Evolutionary conservation across 2,797 vertebrate species (phyloP).

Genomic region (Artibeus lituratus): DNA sequence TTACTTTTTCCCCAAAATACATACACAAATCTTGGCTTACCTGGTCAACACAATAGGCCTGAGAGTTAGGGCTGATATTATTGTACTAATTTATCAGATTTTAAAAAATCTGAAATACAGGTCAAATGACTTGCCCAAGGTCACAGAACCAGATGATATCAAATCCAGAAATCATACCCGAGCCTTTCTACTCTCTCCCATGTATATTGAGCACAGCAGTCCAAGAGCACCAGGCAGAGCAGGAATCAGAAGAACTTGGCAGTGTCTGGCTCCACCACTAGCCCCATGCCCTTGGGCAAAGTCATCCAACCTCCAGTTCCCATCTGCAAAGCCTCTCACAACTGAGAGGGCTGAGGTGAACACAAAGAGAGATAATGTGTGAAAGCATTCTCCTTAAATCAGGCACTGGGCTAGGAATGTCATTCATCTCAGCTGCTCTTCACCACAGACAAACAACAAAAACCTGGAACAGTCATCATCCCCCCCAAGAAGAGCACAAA

Average conservation of each 20-base stretch:
- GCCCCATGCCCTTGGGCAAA: neutral
- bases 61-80: slow-evolving; percentile 1
- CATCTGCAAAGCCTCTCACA: neutral
- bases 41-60: neutral
- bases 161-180: neutral
- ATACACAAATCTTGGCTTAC: neutral
- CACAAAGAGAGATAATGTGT: neutral
- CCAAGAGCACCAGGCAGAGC: neutral
- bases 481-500: neutral
- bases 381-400: neutral
- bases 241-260: neutral
- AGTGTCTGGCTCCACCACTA: slow-evolving; percentile 6
- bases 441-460: neutral
- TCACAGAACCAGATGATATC: slow-evolving; percentile 29
- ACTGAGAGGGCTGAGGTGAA: neutral
- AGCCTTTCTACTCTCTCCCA: neutral
- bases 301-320: slow-evolving; percentile 5
- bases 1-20: neutral
- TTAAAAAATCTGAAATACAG: neutral
- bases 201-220: neutral
- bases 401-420: neutral
- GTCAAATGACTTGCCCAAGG: slow-evolving; percentile 24
- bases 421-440: neutral
- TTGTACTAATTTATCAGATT: neutral
- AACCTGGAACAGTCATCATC: neutral